A percentile compares a stretch with the other conserved stretches of the same genome.
Conservation (phyloP, 2,797 vertebrate species). For the Enteromius afrohamiltoni region DNA sequence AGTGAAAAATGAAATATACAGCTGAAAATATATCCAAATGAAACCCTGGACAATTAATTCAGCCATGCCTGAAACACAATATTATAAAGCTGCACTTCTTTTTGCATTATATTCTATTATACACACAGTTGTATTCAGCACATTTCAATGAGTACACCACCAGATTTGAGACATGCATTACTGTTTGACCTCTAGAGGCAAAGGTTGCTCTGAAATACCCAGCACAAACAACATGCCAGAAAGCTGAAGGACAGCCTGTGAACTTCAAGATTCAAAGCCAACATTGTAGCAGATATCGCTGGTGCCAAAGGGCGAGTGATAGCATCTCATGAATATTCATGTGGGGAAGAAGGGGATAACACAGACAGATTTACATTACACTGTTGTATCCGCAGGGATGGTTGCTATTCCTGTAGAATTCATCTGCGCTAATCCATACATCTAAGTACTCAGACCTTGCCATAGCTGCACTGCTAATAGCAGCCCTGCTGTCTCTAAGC, state of each 20-base stretch:
- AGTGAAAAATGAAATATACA: background rate
- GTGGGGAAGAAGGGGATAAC: background rate
- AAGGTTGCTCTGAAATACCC: conserved; percentile 9
- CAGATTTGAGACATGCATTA: background rate
- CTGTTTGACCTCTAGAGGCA: background rate
- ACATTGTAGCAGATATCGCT: background rate
- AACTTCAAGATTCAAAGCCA: conserved; percentile 21
- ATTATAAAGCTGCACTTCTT: background rate
- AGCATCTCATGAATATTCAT: conserved; percentile 38
- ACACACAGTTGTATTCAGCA: background rate
- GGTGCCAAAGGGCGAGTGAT: background rate
- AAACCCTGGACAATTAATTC: background rate
- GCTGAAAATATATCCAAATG: background rate
- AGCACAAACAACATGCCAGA: background rate
- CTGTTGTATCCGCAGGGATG: background rate
- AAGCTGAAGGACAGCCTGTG: background rate
- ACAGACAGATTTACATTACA: background rate
- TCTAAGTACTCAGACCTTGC: background rate
- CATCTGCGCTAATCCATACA: conserved; percentile 2
- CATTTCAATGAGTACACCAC: background rate
- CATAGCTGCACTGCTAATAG: conserved; percentile 6
- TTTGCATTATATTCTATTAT: background rate
- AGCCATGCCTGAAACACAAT: background rate
- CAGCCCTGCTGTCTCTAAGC: conserved; percentile 5
- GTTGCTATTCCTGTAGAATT: conserved; percentile 34